These are phyloP conservation scores for Scolopax bukidnonensis DNA, from an alignment of 2,797 vertebrate genomes.

Conservation along the genomic window DNA sequence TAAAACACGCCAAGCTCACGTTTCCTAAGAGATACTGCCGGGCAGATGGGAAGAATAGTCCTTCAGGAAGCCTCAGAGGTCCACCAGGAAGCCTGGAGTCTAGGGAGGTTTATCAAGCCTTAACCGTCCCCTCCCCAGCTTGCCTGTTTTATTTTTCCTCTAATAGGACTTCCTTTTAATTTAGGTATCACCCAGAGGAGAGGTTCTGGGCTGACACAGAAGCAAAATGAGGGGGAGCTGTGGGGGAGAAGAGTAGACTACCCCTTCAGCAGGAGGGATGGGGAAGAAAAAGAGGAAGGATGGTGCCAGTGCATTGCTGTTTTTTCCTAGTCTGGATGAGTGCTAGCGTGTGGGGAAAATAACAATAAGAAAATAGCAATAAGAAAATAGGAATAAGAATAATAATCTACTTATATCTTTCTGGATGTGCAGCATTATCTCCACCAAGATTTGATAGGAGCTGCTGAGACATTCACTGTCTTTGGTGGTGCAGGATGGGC, in stretches of 20 bases:
- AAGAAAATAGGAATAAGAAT: no score
- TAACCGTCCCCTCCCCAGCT: rapidly evolving
- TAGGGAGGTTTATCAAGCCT: neutral
- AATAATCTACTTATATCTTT: neutral
- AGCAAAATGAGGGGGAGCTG: neutral
- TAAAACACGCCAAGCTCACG: rapidly evolving
- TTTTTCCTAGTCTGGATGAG: neutral
- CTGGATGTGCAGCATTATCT: neutral
- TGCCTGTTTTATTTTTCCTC: neutral
- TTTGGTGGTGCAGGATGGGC: neutral
- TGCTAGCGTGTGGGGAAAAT: rapidly evolving
- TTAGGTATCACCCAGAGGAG: neutral
- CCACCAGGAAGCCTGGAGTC: neutral
- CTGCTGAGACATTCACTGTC: neutral
- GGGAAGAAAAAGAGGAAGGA: neutral
- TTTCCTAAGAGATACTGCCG: neutral
- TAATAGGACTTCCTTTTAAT: neutral
- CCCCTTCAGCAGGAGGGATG: neutral
- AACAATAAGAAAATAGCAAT: neutral
- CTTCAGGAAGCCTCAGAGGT: neutral
- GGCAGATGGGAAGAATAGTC: neutral
- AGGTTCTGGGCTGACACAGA: neutral
- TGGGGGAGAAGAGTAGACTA: neutral
- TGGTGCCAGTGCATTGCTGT: neutral
- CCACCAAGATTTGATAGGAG: neutral